Evolutionary conservation across 2,888 invertebrate genomes (phyloP).

Genomic region (Phlogophora meticulosa): DNA sequence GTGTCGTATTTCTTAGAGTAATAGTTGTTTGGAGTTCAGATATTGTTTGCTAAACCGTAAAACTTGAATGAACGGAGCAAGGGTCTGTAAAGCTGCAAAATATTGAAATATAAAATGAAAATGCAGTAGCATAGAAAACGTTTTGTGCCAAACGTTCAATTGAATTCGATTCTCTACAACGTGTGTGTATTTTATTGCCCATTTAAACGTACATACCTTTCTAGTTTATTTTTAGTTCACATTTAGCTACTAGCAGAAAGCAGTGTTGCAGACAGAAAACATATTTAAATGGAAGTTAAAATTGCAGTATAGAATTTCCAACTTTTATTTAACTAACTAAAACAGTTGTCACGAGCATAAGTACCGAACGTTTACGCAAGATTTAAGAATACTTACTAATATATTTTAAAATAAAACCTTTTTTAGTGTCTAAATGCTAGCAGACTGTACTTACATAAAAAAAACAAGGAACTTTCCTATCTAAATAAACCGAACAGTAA

Average conservation of each 20-base stretch:
- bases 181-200: slow-evolving; percentile 26
- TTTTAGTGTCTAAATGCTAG: too few species aligned
- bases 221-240: slow-evolving; percentile 10
- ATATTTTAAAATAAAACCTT: too few species aligned
- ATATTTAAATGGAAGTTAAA: too few species aligned
- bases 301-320: too few species aligned
- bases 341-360: too few species aligned
- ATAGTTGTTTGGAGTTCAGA: background rate
- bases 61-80: slow-evolving; percentile 8
- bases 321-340: too few species aligned
- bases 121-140: slow-evolving; percentile 10
- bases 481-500: too few species aligned
- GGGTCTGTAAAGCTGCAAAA: background rate
- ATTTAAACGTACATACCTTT: slow-evolving; percentile 13
- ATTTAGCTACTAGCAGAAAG: background rate
- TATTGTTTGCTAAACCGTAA: slow-evolving; percentile 3
- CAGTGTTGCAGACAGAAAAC: too few species aligned
- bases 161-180: slow-evolving; percentile 10
- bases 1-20: background rate
- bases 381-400: too few species aligned
- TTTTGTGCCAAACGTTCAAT: slow-evolving; percentile 26
- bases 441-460: too few species aligned
- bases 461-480: too few species aligned
- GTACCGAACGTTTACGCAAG: too few species aligned
- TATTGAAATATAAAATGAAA: slow-evolving; percentile 27